A percentile compares a stretch with the other conserved stretches of the same genome.
These are phyloP conservation scores for Drosophila seclusa DNA, from an alignment of 2,888 invertebrate species.

Conservation along the genomic window DNA sequence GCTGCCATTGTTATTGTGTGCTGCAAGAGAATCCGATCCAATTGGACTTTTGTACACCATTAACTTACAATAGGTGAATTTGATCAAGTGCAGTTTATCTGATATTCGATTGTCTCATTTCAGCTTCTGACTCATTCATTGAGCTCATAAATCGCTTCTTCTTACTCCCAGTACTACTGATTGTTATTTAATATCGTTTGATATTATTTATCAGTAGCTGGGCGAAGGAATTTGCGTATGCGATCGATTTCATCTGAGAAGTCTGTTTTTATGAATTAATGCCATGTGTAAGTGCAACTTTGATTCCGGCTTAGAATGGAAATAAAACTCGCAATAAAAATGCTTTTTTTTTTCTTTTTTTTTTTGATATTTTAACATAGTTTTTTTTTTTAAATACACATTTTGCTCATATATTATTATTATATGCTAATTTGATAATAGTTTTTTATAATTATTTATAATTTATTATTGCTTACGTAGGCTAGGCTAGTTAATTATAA, in stretches of 20 bases:
- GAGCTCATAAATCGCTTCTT: slow-evolving; percentile 20
- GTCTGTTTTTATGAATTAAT: slow-evolving; percentile 57
- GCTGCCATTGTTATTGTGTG: neutral
- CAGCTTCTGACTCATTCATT: slow-evolving; percentile 50
- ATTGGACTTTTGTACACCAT: slow-evolving; percentile 29
- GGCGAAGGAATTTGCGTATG: slow-evolving; percentile 52
- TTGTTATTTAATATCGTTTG: slow-evolving; percentile 27
- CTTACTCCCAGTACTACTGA: neutral
- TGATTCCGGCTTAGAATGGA: slow-evolving; percentile 34
- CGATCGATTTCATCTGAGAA: slow-evolving; percentile 62
- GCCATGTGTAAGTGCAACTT: slow-evolving; percentile 60
- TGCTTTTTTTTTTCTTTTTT: slow-evolving; percentile 5
- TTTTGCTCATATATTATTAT: slow-evolving; percentile 46
- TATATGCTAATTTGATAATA: slow-evolving; percentile 64
- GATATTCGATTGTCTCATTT: slow-evolving; percentile 44
- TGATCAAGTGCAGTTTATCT: slow-evolving; percentile 24
- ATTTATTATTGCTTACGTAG: slow-evolving; percentile 76
- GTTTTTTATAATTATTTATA: slow-evolving; percentile 63
- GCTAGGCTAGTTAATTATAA: slow-evolving; percentile 63
- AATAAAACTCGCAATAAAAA: slow-evolving; percentile 40
- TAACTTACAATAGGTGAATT: neutral
- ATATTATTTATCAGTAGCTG: slow-evolving; percentile 48
- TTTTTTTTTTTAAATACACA: slow-evolving; percentile 62
- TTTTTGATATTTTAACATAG: slow-evolving; percentile 73
- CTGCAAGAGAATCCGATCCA: slow-evolving; percentile 16